Conservation (phyloP, 2,888 invertebrate species). For the Fabriciana adippe region DNA sequence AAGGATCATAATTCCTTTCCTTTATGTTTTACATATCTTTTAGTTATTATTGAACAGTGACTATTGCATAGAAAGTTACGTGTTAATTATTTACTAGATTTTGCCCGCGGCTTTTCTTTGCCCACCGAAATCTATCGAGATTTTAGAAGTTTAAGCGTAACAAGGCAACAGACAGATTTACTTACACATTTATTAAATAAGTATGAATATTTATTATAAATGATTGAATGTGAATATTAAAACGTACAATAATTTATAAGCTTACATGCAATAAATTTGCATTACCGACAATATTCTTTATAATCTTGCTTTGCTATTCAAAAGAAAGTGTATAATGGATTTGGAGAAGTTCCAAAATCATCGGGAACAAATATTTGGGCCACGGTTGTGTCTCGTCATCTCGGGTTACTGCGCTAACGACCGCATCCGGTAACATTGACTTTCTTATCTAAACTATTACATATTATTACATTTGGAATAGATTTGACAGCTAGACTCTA, state of each 20-base stretch:
- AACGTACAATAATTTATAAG: not conserved
- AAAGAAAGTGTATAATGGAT: constrained; percentile 67
- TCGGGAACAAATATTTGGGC: constrained; percentile 72
- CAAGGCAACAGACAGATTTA: too few relatives aligned
- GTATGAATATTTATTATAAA: not conserved
- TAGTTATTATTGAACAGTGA: not conserved
- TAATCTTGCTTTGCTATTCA: constrained; percentile 35
- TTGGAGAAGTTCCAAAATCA: constrained; percentile 73
- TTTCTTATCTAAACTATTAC: constrained; percentile 70
- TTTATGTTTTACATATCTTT: not conserved
- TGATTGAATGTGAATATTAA: not conserved
- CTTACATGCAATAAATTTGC: not conserved
- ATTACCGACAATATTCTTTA: constrained; percentile 22
- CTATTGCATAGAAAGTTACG: too few relatives aligned
- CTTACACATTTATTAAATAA: too few relatives aligned
- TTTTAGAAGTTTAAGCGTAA: too few relatives aligned
- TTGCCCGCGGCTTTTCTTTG: too few relatives aligned
- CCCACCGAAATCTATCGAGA: too few relatives aligned
- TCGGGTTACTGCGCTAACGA: constrained; percentile 66
- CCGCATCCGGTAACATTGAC: constrained; percentile 79
- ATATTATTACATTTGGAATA: constrained; percentile 51
- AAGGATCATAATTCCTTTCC: constrained; percentile 8
- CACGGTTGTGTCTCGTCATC: constrained; percentile 71
- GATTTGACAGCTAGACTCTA: constrained; percentile 54
- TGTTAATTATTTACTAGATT: too few relatives aligned